Evolutionary conservation across 2,113 vertebrate genomes (phyloP).

Genomic region (Gasterosteus nipponicus): DNA sequence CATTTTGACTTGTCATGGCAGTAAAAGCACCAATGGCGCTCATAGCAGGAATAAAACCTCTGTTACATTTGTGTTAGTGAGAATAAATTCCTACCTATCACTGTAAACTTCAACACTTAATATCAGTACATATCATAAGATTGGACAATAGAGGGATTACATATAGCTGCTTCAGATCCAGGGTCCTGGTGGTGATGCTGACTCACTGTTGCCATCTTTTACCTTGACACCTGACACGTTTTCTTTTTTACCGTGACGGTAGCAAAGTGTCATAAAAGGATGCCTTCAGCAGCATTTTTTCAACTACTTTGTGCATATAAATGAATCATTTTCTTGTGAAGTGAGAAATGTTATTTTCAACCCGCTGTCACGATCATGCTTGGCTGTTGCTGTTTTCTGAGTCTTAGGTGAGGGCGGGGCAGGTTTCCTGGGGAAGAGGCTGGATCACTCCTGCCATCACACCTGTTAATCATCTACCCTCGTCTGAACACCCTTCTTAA

Average conservation of each 20-base stretch:
- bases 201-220: not conserved
- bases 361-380: too few relatives aligned
- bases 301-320: not conserved
- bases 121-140: not conserved
- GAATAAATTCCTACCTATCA: not conserved
- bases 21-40: not conserved
- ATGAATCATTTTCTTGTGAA: not conserved
- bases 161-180: not conserved
- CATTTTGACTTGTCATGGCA: constrained; percentile 2
- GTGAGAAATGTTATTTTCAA: not conserved
- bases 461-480: too few relatives aligned
- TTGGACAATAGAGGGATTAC: not conserved
- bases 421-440: too few relatives aligned
- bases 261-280: too few relatives aligned
- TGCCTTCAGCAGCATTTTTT: too few relatives aligned
- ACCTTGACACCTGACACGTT: not conserved
- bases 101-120: not conserved
- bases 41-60: not conserved
- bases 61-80: not conserved
- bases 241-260: too few relatives aligned
- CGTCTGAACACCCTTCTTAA: too few relatives aligned
- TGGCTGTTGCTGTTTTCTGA: too few relatives aligned
- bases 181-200: not conserved
- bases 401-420: too few relatives aligned
- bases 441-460: too few relatives aligned